Evolutionary conservation across 2,113 vertebrate genomes (phyloP).

Genomic region (Euleptes europaea): DNA sequence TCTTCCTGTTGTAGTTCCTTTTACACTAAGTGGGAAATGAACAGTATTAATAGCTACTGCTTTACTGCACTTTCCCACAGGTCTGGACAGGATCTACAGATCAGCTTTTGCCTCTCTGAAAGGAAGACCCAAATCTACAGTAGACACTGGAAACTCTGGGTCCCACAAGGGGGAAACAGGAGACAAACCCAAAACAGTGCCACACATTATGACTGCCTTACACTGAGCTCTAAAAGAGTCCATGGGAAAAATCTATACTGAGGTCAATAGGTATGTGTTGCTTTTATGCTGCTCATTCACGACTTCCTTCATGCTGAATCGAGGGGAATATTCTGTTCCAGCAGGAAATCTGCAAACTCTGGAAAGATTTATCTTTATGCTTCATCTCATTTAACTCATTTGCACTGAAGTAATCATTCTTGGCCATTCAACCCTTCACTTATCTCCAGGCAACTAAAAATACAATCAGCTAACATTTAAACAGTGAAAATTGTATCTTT

Average conservation of each 20-base stretch:
- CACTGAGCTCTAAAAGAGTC: slow-evolving; percentile 5
- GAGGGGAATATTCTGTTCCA: slow-evolving; percentile 59
- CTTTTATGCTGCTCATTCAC: slow-evolving; percentile 43
- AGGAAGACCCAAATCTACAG: slow-evolving; percentile 72
- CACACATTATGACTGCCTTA: slow-evolving; percentile 36
- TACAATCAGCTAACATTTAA: not conserved
- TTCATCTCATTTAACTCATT: slow-evolving; percentile 61
- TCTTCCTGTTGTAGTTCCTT: slow-evolving; percentile 83
- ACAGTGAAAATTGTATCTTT: not conserved
- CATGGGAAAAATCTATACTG: not conserved
- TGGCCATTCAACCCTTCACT: not conserved
- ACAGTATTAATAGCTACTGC: slow-evolving; percentile 76
- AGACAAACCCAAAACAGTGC: slow-evolving; percentile 53
- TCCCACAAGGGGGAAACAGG: slow-evolving; percentile 69
- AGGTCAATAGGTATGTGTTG: slow-evolving; percentile 46
- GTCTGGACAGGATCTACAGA: slow-evolving; percentile 78
- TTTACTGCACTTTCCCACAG: slow-evolving; percentile 78
- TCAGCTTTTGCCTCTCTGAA: slow-evolving; percentile 61
- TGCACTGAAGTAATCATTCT: slow-evolving; percentile 58
- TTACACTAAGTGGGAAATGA: slow-evolving; percentile 74
- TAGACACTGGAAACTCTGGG: slow-evolving; percentile 62
- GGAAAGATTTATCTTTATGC: slow-evolving; percentile 54
- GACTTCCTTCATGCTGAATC: slow-evolving; percentile 41
- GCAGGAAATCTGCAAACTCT: slow-evolving; percentile 67
- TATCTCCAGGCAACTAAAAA: slow-evolving; percentile 24